A percentile compares a stretch with the other conserved stretches of the same genome.
These are phyloP conservation scores for Druon quercuslanigerum DNA, from an alignment of 1,140 invertebrate species.

Conservation along the genomic window DNA sequence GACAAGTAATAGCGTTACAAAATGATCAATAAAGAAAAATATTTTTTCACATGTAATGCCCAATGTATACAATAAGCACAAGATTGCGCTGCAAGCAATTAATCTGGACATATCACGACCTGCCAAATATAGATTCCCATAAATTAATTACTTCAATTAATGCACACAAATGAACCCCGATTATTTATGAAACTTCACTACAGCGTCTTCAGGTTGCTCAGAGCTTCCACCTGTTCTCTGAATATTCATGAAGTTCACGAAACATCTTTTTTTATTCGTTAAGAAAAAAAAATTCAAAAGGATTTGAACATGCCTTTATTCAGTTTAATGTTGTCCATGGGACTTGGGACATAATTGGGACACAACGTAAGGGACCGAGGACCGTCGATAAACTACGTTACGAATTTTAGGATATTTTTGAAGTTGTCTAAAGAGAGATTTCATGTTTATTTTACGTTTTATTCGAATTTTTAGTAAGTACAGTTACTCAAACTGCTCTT, in stretches of 20 bases:
- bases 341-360: neutral
- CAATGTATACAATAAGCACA: neutral
- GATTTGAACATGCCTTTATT: neutral
- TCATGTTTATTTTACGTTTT: too few species aligned
- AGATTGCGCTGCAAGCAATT: neutral
- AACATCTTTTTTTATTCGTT: neutral
- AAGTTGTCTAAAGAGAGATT: too few species aligned
- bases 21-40: too few species aligned
- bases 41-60: too few species aligned
- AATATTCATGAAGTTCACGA: conserved; percentile 2
- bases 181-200: conserved; percentile 7
- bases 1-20: too few species aligned
- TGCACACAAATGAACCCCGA: neutral
- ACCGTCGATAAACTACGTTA: too few species aligned
- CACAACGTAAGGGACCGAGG: too few species aligned
- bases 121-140: conserved; percentile 17
- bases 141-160: conserved; percentile 22
- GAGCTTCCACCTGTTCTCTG: conserved; percentile 12
- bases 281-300: neutral
- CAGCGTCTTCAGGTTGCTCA: neutral
- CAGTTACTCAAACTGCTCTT: too few species aligned
- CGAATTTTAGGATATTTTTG: too few species aligned
- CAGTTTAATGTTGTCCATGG: neutral
- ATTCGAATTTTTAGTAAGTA: too few species aligned
- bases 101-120: neutral